A percentile compares a stretch with the other conserved stretches of the same genome.
phyloP scores from a whole-genome alignment of 2,113 vertebrate genomes.

The Seriola rivoliana region DNA sequence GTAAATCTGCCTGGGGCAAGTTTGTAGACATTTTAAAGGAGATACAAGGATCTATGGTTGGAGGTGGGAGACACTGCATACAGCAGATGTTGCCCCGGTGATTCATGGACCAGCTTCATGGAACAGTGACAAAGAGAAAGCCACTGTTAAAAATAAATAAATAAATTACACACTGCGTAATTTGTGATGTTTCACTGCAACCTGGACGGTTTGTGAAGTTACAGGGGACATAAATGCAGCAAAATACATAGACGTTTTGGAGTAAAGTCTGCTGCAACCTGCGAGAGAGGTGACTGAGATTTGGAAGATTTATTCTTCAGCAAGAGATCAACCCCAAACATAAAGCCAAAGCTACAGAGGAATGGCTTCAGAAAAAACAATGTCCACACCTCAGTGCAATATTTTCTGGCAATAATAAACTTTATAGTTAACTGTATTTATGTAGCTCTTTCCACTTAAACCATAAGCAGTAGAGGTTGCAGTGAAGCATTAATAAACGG shows the following conservation, averaged over 20 bases:
- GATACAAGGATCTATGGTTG: neutral
- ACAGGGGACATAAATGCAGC: neutral
- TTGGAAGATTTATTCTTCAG: slow-evolving; percentile 17
- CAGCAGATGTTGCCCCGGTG: neutral
- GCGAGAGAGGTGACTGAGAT: neutral
- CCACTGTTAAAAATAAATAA: neutral
- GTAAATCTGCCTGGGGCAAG: slow-evolving; percentile 9
- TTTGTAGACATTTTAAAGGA: neutral
- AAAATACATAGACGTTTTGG: neutral
- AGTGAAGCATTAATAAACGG: too few relatives aligned
- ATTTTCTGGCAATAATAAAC: slow-evolving; percentile 1
- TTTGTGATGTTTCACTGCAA: neutral
- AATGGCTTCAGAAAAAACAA: neutral
- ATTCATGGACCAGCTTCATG: neutral
- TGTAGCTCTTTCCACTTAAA: neutral
- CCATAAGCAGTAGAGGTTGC: neutral
- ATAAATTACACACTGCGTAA: neutral
- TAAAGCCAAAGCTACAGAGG: neutral
- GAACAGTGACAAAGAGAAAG: neutral
- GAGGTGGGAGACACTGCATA: neutral
- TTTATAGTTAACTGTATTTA: neutral
- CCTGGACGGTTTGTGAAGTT: neutral
- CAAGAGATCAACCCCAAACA: neutral
- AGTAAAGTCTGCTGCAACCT: neutral
- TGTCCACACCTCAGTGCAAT: neutral